A percentile compares a stretch with the other conserved stretches of the same genome.
Conservation (phyloP, 1,140 invertebrate species). For the Armadillidium nasatum region DNA sequence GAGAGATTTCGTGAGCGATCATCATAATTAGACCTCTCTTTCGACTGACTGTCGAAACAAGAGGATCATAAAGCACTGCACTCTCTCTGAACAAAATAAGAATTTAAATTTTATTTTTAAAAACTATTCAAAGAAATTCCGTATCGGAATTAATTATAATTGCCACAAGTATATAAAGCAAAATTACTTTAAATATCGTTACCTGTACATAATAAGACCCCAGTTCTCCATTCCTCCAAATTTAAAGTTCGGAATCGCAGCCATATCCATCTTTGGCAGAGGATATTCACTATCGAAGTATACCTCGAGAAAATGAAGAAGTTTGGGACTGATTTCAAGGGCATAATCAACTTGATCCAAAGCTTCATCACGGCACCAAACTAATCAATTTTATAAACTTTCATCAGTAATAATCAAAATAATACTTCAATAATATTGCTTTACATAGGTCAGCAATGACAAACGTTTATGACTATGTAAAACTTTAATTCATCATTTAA, state of each 20-base stretch:
- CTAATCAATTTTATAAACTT: conserved; percentile 34
- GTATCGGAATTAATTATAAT: too few species aligned
- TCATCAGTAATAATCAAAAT: too few species aligned
- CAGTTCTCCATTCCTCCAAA: conserved; percentile 61
- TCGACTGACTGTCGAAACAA: conserved; percentile 45
- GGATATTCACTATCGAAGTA: conserved; percentile 34
- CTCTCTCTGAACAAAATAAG: conserved; percentile 42
- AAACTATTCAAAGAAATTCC: too few species aligned
- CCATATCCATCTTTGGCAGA: conserved; percentile 49
- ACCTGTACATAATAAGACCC: conserved; percentile 59
- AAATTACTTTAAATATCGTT: conserved; percentile 38
- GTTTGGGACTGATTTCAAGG: conserved; percentile 50
- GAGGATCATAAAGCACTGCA: conserved; percentile 53
- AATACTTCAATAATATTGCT: too few species aligned
- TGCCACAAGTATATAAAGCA: too few species aligned
- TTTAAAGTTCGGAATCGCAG: conserved; percentile 56
- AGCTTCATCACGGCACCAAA: conserved; percentile 54
- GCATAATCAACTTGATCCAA: conserved; percentile 53
- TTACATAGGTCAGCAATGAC: too few species aligned
- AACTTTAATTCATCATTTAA: too few species aligned
- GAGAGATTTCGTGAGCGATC: conserved; percentile 74
- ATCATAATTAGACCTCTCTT: conserved; percentile 47
- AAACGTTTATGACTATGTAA: too few species aligned
- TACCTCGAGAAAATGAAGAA: conserved; percentile 40
- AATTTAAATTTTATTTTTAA: too few species aligned